Base-by-base conservation (phyloP, 2,113 vertebrate species). In the Eira barbara region DNA sequence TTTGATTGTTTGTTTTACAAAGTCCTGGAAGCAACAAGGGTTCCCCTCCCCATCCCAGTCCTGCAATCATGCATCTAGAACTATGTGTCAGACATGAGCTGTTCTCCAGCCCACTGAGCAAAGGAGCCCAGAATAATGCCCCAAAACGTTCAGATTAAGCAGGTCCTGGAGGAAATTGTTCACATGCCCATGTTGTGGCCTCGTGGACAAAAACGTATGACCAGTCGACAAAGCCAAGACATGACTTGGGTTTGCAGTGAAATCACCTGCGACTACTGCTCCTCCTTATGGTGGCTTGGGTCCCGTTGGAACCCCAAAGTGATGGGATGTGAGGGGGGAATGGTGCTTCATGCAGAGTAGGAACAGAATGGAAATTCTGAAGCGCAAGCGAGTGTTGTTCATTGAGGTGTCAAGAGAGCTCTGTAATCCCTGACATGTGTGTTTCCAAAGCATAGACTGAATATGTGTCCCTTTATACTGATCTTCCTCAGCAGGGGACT, bases 401-500 rank as follows among this genome's bases (percentile, higher is more conserved):
- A 0, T 3, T 63, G 42, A 15, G 39, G 14, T n/a, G 1, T 63
- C 39, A 27, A 29, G 31, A 42, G 25, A 91, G 10, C 11, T 55
- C 45, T 6, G 4, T 4, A 17, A 42, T 55, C 55, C 0, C 10
- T 17, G 27, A 80, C 6, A n/a, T 6, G 2, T 21, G 4, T 81
- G 25, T 27, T 10, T 92, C 63, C 18, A 20, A 73, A 83, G 25
- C 2, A 0, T 29, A 10, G 39, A 45, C 49, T 3, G 1, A 9
- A 20, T 20, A 71, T 39, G 6, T 27, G 6, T 36, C 27, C 7
- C 0, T 73, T 83, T 59, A n/a, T 25, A 9, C 6, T 20, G 10
- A 49, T 36, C 27, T 13, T 3, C 10, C 2, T 14, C 15, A 13
- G 18, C 27, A 0, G 31, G 20, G 15, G 0, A 29, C 36, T 65